A percentile compares a stretch with the other conserved stretches of the same genome.
Conservation (phyloP, 2,797 vertebrate genomes). For the Periophthalmus magnuspinnatus region DNA sequence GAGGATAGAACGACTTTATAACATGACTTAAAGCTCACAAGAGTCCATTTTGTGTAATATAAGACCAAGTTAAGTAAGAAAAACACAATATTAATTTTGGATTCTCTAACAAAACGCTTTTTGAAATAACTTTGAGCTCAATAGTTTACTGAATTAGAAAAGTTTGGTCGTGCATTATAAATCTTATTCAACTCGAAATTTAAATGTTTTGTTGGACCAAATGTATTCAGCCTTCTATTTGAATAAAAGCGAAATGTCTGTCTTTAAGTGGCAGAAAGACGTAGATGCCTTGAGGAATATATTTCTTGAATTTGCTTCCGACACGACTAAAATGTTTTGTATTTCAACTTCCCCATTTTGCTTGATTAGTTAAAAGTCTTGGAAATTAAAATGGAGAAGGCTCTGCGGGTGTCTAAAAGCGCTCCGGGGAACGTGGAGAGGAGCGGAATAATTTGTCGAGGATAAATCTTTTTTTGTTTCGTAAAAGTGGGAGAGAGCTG, state of each 20-base stretch:
- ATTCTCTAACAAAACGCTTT: too few species aligned
- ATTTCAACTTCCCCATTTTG: slow-evolving; percentile 15
- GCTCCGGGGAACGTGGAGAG: slow-evolving; percentile 15
- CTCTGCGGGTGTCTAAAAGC: slow-evolving; percentile 10
- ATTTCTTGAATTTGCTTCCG: slow-evolving; percentile 1
- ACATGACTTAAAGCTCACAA: too few species aligned
- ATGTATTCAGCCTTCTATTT: not conserved
- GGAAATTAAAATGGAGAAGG: not conserved
- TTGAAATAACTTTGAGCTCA: not conserved
- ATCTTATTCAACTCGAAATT: not conserved
- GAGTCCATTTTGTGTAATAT: too few species aligned
- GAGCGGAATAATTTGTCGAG: slow-evolving; percentile 6
- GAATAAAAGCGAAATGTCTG: not conserved
- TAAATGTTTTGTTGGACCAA: too few species aligned
- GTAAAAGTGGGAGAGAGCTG: slow-evolving; percentile 21
- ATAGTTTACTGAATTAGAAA: not conserved
- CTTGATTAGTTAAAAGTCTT: slow-evolving; percentile 16
- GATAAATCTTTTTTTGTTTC: slow-evolving; percentile 17
- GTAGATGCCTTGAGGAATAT: not conserved
- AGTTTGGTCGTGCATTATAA: not conserved
- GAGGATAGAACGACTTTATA: too few species aligned
- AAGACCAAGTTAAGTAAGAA: too few species aligned
- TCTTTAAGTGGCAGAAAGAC: not conserved
- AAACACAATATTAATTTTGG: not conserved
- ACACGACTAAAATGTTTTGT: slow-evolving; percentile 1